Conservation (phyloP, 2,888 invertebrate genomes). For the Pyrrhosoma nymphula region DNA sequence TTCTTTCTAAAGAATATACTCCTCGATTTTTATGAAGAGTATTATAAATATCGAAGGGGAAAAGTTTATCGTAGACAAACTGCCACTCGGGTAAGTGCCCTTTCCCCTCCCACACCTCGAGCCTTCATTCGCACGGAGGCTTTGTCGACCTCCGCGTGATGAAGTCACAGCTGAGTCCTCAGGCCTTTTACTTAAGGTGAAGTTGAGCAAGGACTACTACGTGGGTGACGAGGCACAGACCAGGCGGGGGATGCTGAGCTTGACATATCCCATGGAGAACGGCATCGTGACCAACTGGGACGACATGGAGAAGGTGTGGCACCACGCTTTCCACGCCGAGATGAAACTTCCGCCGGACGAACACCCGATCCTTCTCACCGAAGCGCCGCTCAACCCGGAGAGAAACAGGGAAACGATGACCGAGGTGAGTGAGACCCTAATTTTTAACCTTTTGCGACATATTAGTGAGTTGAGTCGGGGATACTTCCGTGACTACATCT, state of each 20-base stretch:
- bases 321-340: conserved; percentile 78
- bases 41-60: too few species aligned
- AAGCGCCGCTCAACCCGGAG: conserved; percentile 96
- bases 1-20: too few species aligned
- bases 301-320: conserved; percentile 77
- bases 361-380: conserved; percentile 91
- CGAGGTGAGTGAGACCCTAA: conserved; percentile 73
- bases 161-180: too few species aligned
- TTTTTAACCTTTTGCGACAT: too few species aligned
- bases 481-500: too few species aligned
- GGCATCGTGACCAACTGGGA: conserved; percentile 76
- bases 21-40: too few species aligned
- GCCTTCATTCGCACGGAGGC: too few species aligned
- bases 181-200: too few species aligned
- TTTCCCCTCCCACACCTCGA: too few species aligned
- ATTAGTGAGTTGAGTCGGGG: not conserved
- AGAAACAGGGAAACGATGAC: conserved; percentile 98
- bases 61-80: too few species aligned
- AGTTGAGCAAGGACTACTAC: conserved; percentile 80
- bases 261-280: conserved; percentile 75
- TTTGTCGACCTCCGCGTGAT: too few species aligned
- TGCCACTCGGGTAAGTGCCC: too few species aligned
- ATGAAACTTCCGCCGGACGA: conserved; percentile 77
- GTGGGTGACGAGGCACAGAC: conserved; percentile 81
- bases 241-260: conserved; percentile 77